Percentiles rank a stretch among this genome's conserved stretches.
These are phyloP conservation scores for Mormyrops boulengeri DNA, from an alignment of 2,797 vertebrate species.

Conservation along the genomic window DNA sequence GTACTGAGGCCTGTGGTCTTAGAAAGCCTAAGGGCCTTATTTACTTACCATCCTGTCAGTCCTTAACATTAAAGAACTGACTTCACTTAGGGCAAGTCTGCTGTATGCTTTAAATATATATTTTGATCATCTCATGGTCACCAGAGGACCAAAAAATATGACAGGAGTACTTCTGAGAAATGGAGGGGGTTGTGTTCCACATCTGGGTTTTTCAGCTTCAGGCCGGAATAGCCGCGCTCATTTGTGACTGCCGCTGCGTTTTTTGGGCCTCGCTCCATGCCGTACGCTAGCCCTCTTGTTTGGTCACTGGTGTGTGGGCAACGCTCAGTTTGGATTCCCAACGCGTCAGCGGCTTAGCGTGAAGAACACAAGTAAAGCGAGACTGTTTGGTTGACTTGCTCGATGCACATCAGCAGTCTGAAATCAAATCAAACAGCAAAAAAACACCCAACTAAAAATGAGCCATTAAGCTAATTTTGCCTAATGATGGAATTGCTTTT, in stretches of 20 bases:
- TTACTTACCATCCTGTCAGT: neutral
- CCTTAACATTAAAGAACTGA: neutral
- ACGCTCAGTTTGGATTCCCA: constrained; percentile 55
- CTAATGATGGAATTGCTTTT: constrained; percentile 40
- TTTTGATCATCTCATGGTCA: neutral
- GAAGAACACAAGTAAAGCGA: constrained; percentile 59
- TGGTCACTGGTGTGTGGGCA: constrained; percentile 36
- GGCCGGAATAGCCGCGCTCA: neutral
- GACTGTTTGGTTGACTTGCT: constrained; percentile 52
- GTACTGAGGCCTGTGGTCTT: neutral
- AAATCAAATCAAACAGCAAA: constrained; percentile 49
- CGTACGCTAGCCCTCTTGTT: neutral
- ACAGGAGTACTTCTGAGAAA: neutral
- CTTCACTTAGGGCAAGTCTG: neutral
- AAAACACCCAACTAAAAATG: constrained; percentile 45
- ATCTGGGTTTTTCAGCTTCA: neutral
- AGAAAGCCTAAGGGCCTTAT: neutral
- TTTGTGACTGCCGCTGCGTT: neutral
- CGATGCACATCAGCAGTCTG: constrained; percentile 56
- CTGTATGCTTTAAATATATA: neutral
- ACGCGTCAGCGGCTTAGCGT: constrained; percentile 58
- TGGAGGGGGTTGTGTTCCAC: neutral
- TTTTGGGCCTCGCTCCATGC: neutral
- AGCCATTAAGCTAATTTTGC: constrained; percentile 50
- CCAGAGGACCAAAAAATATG: neutral